These are phyloP conservation scores for Tauraco hartlaubi DNA, from an alignment of 2,797 vertebrate genomes.

Conservation along the genomic window DNA sequence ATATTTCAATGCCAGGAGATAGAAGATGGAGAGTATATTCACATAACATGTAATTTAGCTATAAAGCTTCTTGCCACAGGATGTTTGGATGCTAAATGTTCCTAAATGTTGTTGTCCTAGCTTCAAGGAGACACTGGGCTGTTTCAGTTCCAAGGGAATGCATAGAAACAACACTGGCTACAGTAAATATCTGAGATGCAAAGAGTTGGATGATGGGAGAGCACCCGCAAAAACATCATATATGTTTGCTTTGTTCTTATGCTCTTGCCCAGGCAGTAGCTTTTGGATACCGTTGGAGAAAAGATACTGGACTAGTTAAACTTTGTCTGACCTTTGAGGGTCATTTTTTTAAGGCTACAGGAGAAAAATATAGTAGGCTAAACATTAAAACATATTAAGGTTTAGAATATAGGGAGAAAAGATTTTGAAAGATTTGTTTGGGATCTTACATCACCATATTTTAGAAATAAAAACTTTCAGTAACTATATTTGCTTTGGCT, in stretches of 20 bases:
- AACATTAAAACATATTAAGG: neutral
- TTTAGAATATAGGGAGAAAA: neutral
- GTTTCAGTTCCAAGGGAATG: neutral
- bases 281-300: neutral
- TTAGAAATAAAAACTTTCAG: neutral
- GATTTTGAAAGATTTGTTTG: neutral
- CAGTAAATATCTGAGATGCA: neutral
- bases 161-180: neutral
- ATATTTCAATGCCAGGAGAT: neutral
- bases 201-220: neutral
- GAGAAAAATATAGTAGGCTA: neutral
- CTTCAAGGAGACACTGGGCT: neutral
- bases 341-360: neutral
- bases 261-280: neutral
- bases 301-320: neutral
- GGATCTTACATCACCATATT: neutral
- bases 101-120: neutral
- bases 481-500: neutral
- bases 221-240: neutral
- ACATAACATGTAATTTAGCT: neutral
- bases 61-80: neutral
- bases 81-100: neutral
- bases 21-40: rapidly evolving
- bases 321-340: neutral
- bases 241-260: neutral